Percentiles rank a stretch among this genome's conserved stretches.
phyloP scores from a whole-genome alignment of 2,113 vertebrate genomes.

The Gobiocypris rarus region DNA sequence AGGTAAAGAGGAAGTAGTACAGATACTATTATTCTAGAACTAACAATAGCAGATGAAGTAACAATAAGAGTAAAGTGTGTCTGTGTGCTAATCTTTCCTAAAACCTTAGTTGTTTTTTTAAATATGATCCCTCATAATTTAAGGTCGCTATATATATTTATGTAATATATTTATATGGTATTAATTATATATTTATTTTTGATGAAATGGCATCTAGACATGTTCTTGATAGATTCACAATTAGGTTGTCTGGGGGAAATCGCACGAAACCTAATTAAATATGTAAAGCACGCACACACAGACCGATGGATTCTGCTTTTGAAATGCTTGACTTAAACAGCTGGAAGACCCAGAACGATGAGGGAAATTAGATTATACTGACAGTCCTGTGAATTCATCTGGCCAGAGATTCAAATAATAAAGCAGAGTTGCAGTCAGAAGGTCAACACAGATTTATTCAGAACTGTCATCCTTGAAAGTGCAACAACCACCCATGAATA shows the following conservation, averaged over 20 bases:
- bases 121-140: background rate
- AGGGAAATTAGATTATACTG: constrained; percentile 63
- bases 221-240: background rate
- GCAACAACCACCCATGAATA: constrained; percentile 54
- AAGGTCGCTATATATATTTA: background rate
- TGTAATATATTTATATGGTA: no score
- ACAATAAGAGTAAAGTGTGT: background rate
- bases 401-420: constrained; percentile 73
- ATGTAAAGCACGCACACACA: background rate
- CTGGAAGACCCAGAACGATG: constrained; percentile 58
- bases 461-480: constrained; percentile 69
- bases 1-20: constrained; percentile 1
- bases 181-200: no score
- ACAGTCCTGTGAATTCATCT: constrained; percentile 71
- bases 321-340: constrained; percentile 71
- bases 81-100: background rate
- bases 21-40: background rate
- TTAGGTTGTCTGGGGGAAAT: no score
- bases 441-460: constrained; percentile 78
- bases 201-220: background rate
- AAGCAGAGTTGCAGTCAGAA: constrained; percentile 70
- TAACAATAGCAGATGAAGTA: background rate
- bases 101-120: background rate
- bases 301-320: constrained; percentile 44
- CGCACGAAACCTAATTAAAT: no score